Percentiles rank a stretch among this genome's conserved stretches.
phyloP scores from a whole-genome alignment of 2,113 vertebrate genomes.

The Centropristis striata region DNA sequence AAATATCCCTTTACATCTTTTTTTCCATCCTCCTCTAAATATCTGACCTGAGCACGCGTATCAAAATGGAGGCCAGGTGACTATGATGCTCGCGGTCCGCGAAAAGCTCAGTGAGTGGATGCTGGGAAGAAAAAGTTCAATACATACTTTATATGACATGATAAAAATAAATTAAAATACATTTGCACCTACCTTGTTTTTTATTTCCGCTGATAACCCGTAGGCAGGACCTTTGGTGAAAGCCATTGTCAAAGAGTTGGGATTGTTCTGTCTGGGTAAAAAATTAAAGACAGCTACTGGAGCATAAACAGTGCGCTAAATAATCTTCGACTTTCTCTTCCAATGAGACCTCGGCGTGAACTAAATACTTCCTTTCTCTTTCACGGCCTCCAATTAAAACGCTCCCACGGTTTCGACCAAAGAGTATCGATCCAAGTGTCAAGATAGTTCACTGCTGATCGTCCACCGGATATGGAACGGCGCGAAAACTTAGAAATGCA shows the following conservation, averaged over 20 bases:
- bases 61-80: conserved; percentile 76
- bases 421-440: conserved; percentile 14
- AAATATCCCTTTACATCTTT: not conserved
- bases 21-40: not conserved
- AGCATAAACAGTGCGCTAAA: conserved; percentile 40
- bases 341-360: conserved; percentile 65
- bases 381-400: conserved; percentile 76
- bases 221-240: conserved; percentile 85
- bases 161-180: not conserved
- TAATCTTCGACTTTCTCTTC: conserved; percentile 64
- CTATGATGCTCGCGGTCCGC: not conserved
- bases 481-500: not conserved
- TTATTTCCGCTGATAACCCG: conserved; percentile 85
- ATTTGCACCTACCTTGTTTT: conserved; percentile 78
- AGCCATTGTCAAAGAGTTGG: conserved; percentile 65
- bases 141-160: not conserved
- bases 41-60: conserved; percentile 19
- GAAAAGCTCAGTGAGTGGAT: not conserved
- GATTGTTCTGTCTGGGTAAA: not conserved
- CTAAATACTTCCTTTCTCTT: conserved; percentile 79
- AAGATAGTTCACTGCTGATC: conserved; percentile 55
- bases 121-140: conserved; percentile 22
- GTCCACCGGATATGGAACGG: too few species aligned
- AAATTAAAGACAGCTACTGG: not conserved
- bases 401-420: conserved; percentile 60